Conservation (phyloP, 2,797 vertebrate species). For the Chloroceryle inda region DNA sequence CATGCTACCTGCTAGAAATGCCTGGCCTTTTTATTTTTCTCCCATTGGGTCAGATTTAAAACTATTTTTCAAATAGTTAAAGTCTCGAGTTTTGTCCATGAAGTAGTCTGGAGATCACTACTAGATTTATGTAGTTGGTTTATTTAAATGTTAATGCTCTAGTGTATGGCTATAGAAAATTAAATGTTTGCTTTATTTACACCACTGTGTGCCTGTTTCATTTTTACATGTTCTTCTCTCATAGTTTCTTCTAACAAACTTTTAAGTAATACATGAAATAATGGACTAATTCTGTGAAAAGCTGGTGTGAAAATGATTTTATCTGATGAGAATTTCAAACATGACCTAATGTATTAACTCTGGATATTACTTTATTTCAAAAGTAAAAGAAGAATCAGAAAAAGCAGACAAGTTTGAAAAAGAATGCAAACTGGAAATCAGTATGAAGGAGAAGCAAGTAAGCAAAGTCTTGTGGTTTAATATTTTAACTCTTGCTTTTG, state of each 20-base stretch:
- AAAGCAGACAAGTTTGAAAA: conserved; percentile 85
- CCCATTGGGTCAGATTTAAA: neutral
- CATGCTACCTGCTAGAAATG: neutral
- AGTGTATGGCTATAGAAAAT: neutral
- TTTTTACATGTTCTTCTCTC: neutral
- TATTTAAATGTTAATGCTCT: neutral
- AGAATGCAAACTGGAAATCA: conserved; percentile 82
- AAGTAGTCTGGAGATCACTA: neutral
- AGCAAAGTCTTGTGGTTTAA: neutral
- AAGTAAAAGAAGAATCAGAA: conserved; percentile 89
- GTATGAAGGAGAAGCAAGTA: conserved; percentile 88
- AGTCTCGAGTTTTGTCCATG: neutral
- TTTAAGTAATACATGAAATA: neutral
- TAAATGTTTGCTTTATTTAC: neutral
- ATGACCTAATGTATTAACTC: neutral
- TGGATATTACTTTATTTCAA: conserved; percentile 48
- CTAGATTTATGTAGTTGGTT: neutral
- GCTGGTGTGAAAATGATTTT: neutral
- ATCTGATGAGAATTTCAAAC: neutral
- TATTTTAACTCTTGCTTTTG: neutral
- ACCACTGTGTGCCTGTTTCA: neutral
- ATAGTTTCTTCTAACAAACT: neutral
- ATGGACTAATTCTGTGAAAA: neutral
- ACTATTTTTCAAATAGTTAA: neutral
- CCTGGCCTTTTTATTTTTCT: neutral